Evolutionary conservation across 2,888 invertebrate species (phyloP), one percentile per base, ranked within the genome.

Genomic region (Drosophila multiciliata): DNA sequence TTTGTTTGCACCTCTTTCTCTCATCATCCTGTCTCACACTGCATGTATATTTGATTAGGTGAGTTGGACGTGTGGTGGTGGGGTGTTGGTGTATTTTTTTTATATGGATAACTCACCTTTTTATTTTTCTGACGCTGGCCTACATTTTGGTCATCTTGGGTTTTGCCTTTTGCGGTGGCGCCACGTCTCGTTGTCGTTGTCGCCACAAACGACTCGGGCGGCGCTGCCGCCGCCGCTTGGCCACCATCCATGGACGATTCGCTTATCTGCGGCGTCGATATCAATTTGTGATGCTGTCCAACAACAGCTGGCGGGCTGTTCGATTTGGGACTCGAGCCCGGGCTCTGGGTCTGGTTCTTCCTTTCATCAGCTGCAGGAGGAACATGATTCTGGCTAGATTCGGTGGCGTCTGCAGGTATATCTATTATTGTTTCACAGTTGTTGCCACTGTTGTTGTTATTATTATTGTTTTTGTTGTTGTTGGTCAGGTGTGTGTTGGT

Each of bases 81-180:
- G n/a, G 26, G n/a, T 29, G 38, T n/a, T 23, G 45, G 8, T 45
- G 45, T n/a, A 17, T 17, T 49, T 40, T 57, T n/a, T 3, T 20
- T 42, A 20, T 42, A 15, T 55, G 23, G 17, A 23, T 9, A 38
- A 65, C 89, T 78, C 26, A 87, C 87, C 89, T 90, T 88, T 78
- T 83, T 83, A 59, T 87, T 87, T 57, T 89, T 87, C 52, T 80
- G 83, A 49, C 90, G 89, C 64, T 89, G 90, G 76, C 90, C 87
- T 20, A 87, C 90, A 70, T 90, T 86, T 59, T 87, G 87, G 57
- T 87, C 87, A 58, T 87, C 87, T 62, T 87, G 87, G 33, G 87
- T 88, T 65, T 90, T 90, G 49, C 90, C 90, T 48, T 83, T 90
- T 65, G 89, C 74, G 36, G 75, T 88, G 53, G 83, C 75, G 35